Evolutionary conservation across 2,888 invertebrate genomes (phyloP), one percentile per base, ranked within the genome.

Genomic region (Odontothrips loti): DNA sequence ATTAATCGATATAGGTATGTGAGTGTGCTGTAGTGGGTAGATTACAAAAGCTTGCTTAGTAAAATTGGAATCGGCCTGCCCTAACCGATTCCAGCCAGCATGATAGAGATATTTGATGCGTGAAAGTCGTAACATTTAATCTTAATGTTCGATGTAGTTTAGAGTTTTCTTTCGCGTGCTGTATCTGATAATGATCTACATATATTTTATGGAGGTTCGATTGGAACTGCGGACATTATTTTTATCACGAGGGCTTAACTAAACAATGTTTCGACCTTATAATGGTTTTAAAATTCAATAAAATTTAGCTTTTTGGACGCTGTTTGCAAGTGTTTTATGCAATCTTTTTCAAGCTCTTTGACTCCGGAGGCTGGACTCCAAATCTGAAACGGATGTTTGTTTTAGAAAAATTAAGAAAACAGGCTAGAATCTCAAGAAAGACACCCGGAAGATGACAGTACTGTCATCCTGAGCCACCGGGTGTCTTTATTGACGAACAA

Each of bases 361-460:
- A 10, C 68, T 75, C 68, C 68, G 68, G 68, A 75, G 68, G 68
- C 68, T 75, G 68, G 68, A 75, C 68, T 75, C 27, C 27, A 75
- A 75, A 8, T 27, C 12, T 12, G 27, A 75, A 23, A 27, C 68
- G 68, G 27, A 75, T 75, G 27, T 11, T 27, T n/a, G 23, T 8
- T 23, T 27, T 12, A 9, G 27, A 12, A 23, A 27, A 68, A 23
- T n/a, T 27, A 27, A 27, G 11, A 9, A 23, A 75, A 8, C 8
- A 75, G 23, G 8, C 23, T 75, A 9, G 27, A 27, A 23, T 27
- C 68, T 75, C 68, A 75, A 75, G 68, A 75, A 75, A 75, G 68
- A 75, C 68, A 75, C 68, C 27, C 68, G 68, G 68, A 75, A 27
- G 68, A 75, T 75, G 68, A 75, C 68, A 75, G 1, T 27, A 10